Percentiles rank a stretch among this genome's conserved stretches.
These are phyloP conservation scores for Microhierax caerulescens DNA, from an alignment of 2,797 vertebrate species.

Conservation along the genomic window DNA sequence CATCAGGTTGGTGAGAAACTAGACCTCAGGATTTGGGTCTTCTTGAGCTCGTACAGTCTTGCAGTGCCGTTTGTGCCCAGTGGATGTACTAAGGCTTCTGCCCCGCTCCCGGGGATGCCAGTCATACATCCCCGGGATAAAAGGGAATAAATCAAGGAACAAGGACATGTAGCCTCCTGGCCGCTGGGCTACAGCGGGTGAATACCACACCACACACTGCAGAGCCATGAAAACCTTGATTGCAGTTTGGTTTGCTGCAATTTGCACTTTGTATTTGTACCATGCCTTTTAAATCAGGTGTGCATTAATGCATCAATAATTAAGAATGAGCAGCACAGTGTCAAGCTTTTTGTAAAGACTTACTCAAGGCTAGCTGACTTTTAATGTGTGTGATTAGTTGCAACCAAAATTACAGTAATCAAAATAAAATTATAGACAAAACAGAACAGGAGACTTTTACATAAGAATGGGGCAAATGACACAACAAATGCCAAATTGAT, in stretches of 20 bases:
- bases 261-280: neutral
- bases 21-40: neutral
- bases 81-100: neutral
- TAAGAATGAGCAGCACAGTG: neutral
- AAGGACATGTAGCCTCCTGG: neutral
- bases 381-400: constrained; percentile 19
- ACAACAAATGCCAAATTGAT: neutral
- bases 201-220: neutral
- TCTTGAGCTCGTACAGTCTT: neutral
- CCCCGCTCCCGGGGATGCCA: fast-evolving
- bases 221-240: neutral
- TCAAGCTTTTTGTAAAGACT: neutral
- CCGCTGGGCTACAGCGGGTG: neutral
- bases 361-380: neutral
- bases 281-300: neutral
- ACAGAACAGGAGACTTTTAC: neutral
- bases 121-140: too few relatives aligned
- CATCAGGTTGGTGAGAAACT: neutral
- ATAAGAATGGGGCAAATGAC: neutral
- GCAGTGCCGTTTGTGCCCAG: neutral
- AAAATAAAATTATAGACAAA: constrained; percentile 3
- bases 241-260: neutral
- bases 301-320: neutral
- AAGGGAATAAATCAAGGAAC: neutral
- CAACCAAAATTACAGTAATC: constrained; percentile 20